Evolutionary conservation across 2,113 vertebrate genomes (phyloP), one percentile per base, ranked within the genome.

Genomic region (Ameiurus melas): DNA sequence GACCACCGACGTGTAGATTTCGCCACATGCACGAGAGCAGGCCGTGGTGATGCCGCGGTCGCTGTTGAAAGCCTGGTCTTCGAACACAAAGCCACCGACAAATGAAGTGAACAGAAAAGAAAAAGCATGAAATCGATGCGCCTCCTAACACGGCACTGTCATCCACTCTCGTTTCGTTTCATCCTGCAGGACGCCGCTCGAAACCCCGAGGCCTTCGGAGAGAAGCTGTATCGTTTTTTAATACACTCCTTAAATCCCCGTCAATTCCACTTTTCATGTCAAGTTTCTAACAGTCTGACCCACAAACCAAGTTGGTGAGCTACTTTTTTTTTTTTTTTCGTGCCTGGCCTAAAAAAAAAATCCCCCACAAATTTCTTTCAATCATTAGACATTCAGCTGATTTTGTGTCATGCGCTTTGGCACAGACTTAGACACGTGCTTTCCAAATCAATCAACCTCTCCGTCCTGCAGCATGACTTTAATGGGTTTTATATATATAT

Each of bases 341-440:
- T 58, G 90, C 88, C 27, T 91, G 92, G 82, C 91, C 93, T 91
- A 94, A 58, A 91, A 93, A 94, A 58, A 91, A 93, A 94, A 93
- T 89, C 78, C 70, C 82, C 16, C 89, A 36, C 79, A 71, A 75
- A 51, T 47, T 77, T 47, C 85, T 91, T 88, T 88, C 79, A 80
- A 66, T 88, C 22, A 39, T 85, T 89, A 77, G 39, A 93, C 92
- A 17, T 92, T 85, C 92, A 94, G 89, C 92, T 92, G 53, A 85
- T 33, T n/a, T 51, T 79, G 47, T 86, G 66, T 87, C 60, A 86
- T 83, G 71, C 86, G 79, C 81, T 89, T 85, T 89, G 60, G 68
- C 77, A 85, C 30, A 91, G 89, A 84, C 81, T 89, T 86, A 86
- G n/a, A 83, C 64, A 88, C 71, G 62, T 30, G 36, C 13, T 12